phyloP scores from a whole-genome alignment of 2,113 vertebrate species.

The Datnioides undecimradiatus region DNA sequence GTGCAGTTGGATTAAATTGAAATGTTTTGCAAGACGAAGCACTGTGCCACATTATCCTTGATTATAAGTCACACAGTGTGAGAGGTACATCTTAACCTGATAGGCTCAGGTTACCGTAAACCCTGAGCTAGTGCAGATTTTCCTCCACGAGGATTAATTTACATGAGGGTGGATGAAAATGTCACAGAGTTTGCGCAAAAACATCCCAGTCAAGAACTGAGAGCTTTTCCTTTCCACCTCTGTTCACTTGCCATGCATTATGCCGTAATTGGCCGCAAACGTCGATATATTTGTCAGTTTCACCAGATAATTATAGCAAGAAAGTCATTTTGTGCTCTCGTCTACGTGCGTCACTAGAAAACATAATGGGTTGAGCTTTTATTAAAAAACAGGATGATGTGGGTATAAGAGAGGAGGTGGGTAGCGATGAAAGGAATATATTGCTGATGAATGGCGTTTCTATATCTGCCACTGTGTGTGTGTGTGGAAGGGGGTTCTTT shows the following conservation, averaged over 20 bases:
- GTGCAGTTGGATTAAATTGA: not conserved
- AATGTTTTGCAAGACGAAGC: not conserved
- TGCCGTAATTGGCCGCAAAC: conserved; percentile 15
- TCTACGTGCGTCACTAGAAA: conserved; percentile 25
- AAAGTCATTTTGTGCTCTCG: conserved; percentile 19
- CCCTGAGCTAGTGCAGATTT: not conserved
- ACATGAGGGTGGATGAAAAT: not conserved
- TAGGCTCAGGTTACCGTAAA: not conserved
- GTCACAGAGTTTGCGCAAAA: not conserved
- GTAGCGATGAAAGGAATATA: not conserved
- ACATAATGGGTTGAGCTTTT: conserved; percentile 26
- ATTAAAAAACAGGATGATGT: conserved; percentile 32
- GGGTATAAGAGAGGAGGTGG: not conserved
- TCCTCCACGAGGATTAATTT: not conserved
- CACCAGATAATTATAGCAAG: conserved; percentile 20
- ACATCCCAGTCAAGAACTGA: not conserved
- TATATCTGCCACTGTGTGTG: not conserved
- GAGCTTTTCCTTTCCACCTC: conserved; percentile 25
- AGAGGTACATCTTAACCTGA: not conserved
- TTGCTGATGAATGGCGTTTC: not conserved
- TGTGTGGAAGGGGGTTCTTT: not conserved
- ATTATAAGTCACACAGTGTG: not conserved
- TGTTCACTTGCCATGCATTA: not conserved
- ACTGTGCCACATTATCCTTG: not conserved
- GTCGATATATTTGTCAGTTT: conserved; percentile 17